Base-by-base conservation (phyloP, 2,797 vertebrate species). In the Lutjanus campechanus region DNA sequence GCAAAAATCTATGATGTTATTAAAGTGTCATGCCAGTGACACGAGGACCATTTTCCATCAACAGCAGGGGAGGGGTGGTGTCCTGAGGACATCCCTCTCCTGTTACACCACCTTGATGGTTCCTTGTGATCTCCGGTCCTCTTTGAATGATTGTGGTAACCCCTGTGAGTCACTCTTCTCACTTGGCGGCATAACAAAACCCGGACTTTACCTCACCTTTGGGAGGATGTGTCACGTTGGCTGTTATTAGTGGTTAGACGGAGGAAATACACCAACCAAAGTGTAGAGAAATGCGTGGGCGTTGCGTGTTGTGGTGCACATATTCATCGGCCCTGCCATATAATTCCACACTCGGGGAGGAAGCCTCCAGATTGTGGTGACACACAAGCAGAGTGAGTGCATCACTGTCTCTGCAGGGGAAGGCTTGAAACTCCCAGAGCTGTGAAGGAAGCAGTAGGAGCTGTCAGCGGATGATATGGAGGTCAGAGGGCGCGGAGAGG, bases 401-500 rank as follows among this genome's bases (percentile, higher is more conserved):
- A 79, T 89, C 72, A 40, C 53, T 87, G 69, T 77, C 74, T 77
- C 77, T 65, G 66, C 79, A 75, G 75, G 70, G 76, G 72, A 70
- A 64, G 67, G 61, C 61, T 20, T 40, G 8, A 68, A 81, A 71
- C 59, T 77, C 73, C 54, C 71, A 36, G 62, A 78, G 81, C 78
- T 71, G 67, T 22, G 44, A 54, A 16, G 60, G 77, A 79, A 82
- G 76, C 69, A 65, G 85, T 68, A 74, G 77, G 81, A 85, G 84
- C 84, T 83, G 91, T 92, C 90, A 89, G 76, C 29, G 0, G 76
- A 87, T 85, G 74, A 89, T 64, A 11, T 41, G 72, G 76, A 85
- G 92, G 93, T 91, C 89, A 91, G 43, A 83, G 88, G 83, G 7
- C 89, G 77, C 36, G 8, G 67, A 69, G 69, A 29, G 77, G 84